Evolutionary conservation across 2,888 invertebrate species (phyloP), one percentile per base, ranked within the genome.

Genomic region (Diarsia dahlii): DNA sequence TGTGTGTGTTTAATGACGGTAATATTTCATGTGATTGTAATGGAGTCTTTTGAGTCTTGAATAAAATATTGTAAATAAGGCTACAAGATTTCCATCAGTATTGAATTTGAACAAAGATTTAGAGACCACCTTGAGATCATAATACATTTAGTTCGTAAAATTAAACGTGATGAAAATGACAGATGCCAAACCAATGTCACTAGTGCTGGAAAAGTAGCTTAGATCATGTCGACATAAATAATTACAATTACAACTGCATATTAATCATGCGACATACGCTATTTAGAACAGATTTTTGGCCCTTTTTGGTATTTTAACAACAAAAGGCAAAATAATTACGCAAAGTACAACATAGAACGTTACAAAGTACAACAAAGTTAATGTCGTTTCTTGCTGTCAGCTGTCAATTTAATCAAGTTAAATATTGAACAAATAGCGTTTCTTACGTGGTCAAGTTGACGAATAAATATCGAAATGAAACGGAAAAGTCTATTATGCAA

Each of bases 11-110:
- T n/a, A 77, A 84, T 80, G 76, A 76, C 15, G 54, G 72, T 80
- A 56, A 76, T 73, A 73, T 84, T 82, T 84, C 48, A 76, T 74
- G 67, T 65, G 64, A 81, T 80, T 82, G 46, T 76, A 81, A 81
- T 76, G 70, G 48, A 60, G 62, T 63, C 20, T 64, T 70, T 75
- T 67, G 15, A 64, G 45, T 12, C 68, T 71, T 71, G 15, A 68
- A 71, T 71, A 69, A 77, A 64, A 54, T 77, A 67, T 52, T 46
- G 12, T 12, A 74, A 74, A 74, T 60, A 28, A 28, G 15, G n/a
- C 8, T 3, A 8, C 2, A 4, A 60, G 23, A 52, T 52, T 52
- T 62, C 62, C 3, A 68, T 46, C 60, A 34, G 28, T 15, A 74
- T 39, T 58, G 20, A 48, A 64, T n/a, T 64, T 76, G 2, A 18